Conservation (phyloP, 1,140 invertebrate species). For the Drosophila baimaii region DNA sequence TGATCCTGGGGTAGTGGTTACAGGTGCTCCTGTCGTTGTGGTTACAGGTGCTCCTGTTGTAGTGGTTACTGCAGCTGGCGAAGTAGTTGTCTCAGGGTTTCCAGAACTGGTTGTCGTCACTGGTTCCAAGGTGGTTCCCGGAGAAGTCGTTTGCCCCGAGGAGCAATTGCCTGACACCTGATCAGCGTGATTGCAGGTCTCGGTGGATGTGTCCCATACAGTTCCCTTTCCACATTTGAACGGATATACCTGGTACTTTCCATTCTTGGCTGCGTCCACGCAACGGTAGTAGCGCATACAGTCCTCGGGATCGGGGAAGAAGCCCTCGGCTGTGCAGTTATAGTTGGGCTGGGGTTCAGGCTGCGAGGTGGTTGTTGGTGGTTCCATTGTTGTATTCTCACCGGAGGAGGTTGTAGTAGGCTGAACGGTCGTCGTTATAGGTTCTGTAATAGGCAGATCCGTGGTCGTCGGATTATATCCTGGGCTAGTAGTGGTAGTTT, state of each 20-base stretch:
- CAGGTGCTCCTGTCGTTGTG: constrained; percentile 6
- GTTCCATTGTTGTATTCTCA: constrained; percentile 37
- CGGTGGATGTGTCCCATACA: constrained; percentile 87
- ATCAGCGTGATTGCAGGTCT: constrained; percentile 87
- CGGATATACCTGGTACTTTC: constrained; percentile 86
- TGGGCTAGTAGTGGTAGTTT: constrained; percentile 46
- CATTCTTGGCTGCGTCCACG: constrained; percentile 85
- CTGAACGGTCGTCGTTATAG: constrained; percentile 25
- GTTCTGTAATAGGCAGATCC: constrained; percentile 25
- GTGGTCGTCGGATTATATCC: constrained; percentile 52
- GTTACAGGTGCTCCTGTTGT: constrained; percentile 46
- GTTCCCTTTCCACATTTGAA: constrained; percentile 88
- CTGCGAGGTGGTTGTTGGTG: constrained; percentile 38
- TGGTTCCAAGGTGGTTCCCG: constrained; percentile 25
- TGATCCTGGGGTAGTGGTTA: constrained; percentile 34
- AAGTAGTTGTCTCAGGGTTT: constrained; percentile 34
- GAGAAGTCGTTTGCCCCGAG: constrained; percentile 59
- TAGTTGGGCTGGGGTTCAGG: constrained; percentile 54
- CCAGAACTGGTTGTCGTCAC: constrained; percentile 15
- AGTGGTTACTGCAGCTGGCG: constrained; percentile 65
- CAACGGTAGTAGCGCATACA: constrained; percentile 90
- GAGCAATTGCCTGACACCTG: constrained; percentile 74
- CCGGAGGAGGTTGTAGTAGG: constrained; percentile 29
- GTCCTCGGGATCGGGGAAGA: constrained; percentile 84
- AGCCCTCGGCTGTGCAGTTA: constrained; percentile 66